Evolutionary conservation across 2,113 vertebrate species (phyloP).

Genomic region (Cryptoleucopteryx plumbea): DNA sequence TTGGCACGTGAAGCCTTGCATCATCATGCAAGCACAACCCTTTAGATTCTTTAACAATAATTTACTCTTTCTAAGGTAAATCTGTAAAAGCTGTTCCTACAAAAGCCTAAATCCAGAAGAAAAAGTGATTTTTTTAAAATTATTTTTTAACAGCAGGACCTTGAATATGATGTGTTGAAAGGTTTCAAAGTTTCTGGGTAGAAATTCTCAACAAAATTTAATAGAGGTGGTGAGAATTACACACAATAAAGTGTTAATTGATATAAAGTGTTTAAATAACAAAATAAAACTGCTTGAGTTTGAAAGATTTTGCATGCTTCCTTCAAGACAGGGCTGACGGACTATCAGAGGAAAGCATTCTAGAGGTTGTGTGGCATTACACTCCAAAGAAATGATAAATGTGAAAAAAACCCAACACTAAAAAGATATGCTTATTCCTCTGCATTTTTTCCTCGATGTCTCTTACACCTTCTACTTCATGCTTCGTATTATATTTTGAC

Average conservation of each 20-base stretch:
- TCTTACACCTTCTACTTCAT: neutral
- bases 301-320: neutral
- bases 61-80: neutral
- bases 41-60: neutral
- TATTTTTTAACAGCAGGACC: neutral
- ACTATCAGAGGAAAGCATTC: neutral
- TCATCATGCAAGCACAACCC: fast-evolving
- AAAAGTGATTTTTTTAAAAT: neutral
- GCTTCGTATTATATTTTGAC: neutral
- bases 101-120: neutral
- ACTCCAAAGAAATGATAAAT: neutral
- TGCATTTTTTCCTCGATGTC: neutral
- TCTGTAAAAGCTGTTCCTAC: neutral
- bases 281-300: neutral
- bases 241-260: neutral
- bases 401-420: fast-evolving
- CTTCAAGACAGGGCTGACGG: neutral
- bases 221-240: neutral
- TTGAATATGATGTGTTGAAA: neutral
- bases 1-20: fast-evolving
- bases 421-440: neutral
- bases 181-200: neutral
- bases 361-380: neutral
- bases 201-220: neutral
- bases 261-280: neutral